A percentile compares a stretch with the other conserved stretches of the same genome.
phyloP scores from a whole-genome alignment of 2,113 vertebrate species.

The Mastomys coucha region DNA sequence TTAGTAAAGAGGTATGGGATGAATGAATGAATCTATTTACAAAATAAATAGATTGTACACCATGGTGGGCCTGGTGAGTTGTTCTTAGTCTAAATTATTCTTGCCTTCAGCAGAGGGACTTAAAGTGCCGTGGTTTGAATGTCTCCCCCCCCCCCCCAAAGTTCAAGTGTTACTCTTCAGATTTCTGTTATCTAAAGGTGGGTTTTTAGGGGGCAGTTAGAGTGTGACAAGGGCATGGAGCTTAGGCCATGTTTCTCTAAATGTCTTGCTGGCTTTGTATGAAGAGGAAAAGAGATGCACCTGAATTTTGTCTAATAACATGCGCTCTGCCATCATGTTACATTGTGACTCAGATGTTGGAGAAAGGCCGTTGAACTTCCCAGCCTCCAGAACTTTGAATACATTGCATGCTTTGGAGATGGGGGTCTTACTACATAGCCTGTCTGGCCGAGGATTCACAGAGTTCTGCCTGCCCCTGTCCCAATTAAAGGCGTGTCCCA shows the following conservation, averaged over 20 bases:
- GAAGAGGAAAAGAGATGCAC: neutral
- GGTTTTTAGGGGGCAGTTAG: neutral
- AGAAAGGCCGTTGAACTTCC: neutral
- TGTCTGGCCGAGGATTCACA: neutral
- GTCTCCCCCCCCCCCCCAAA: neutral
- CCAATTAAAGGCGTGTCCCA: neutral
- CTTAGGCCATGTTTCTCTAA: no score
- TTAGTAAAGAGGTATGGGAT: neutral
- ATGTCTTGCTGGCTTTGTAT: neutral
- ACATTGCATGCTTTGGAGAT: neutral
- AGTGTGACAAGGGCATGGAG: neutral
- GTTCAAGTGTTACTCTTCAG: neutral
- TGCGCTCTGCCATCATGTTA: neutral
- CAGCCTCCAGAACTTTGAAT: neutral
- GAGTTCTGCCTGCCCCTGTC: neutral
- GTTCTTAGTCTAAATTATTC: conserved; percentile 37
- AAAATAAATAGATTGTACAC: neutral
- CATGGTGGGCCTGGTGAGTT: neutral
- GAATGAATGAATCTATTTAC: neutral
- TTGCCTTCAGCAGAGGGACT: conserved; percentile 28
- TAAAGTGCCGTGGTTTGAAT: neutral
- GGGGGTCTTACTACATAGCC: neutral
- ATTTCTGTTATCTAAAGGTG: neutral
- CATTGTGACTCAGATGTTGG: neutral
- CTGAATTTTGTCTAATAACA: neutral